Conservation (phyloP, 2,888 invertebrate genomes). For the Priocnemis perturbator region DNA sequence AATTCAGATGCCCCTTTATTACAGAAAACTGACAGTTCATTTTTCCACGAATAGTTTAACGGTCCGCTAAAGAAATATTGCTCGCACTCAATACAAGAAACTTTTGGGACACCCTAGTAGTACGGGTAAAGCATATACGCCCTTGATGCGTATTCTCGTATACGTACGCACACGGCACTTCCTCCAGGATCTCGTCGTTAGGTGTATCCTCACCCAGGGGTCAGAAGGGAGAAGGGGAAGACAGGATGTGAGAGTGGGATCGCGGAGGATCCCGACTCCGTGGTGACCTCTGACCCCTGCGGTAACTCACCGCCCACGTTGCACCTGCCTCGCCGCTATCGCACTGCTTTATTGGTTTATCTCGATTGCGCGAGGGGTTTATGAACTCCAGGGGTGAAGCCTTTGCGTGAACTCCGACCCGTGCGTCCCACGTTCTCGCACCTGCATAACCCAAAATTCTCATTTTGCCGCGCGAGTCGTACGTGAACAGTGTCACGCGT, state of each 20-base stretch:
- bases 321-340: constrained; percentile 69
- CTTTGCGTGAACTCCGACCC: constrained; percentile 62
- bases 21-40: no score
- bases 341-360: constrained; percentile 70
- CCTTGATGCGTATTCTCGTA: no score
- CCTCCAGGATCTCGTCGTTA: constrained; percentile 47
- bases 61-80: no score
- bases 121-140: no score
- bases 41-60: no score
- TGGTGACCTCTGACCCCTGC: constrained; percentile 65
- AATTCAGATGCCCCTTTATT: no score
- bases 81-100: no score
- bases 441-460: constrained; percentile 30
- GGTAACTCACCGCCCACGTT: constrained; percentile 71
- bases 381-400: constrained; percentile 54
- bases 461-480: neutral
- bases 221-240: constrained; percentile 20
- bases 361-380: constrained; percentile 58
- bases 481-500: no score
- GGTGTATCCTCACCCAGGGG: constrained; percentile 33
- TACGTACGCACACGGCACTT: constrained; percentile 18
- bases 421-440: constrained; percentile 40
- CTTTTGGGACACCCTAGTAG: no score
- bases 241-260: constrained; percentile 55
- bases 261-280: constrained; percentile 59